Base-by-base conservation (phyloP, 2,797 vertebrate genomes). In the Schizopygopsis malacanthus region DNA sequence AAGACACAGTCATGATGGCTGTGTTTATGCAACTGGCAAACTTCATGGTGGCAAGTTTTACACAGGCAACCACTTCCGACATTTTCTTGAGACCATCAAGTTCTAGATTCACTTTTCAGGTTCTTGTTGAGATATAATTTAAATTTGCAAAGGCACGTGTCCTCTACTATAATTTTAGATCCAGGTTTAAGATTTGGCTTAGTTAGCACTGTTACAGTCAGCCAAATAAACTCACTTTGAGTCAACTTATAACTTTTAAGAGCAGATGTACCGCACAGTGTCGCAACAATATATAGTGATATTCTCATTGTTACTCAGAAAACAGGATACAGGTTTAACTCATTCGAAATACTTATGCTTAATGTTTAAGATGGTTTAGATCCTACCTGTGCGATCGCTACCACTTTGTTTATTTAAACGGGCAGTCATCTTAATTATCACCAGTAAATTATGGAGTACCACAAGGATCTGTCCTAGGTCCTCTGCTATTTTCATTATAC, bases 141-240 rank as follows among this genome's bases (percentile, higher is more conserved):
- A 11, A 39, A 52, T 70, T 72, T 59, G 18, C 12, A 67, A 79
- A 22, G 15, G 20, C 18, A 54, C 11, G 22, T 59, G 28, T 73
- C 33, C 16, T 16, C 8, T 72, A 4, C 28, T 71, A 28, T 18
- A 1, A 15, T 28, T 18, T 37, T 79, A 25, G 41, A 69, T 52
- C 56, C 75, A 83, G 81, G 65, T 79, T 75, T 39, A 33, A 22
- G 28, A 45, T 52, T 65, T 72, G 76, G 52, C 52, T 78, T 47
- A 56, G 22, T 3, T n/a, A 67, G 79, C 43, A 28, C 20, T 39
- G 80, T 63, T 86, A 37, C 25, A 75, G 18, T n/a, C 47, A 37
- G 82, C 45, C 56, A 75, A 39, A 45, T 50, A 83, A 63, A 75
- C 4, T 61, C 39, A 39, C 81, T 83, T 63, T 83, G 71, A 63